phyloP scores from a whole-genome alignment of 2,888 invertebrate genomes.

The Gortyna flavago region DNA sequence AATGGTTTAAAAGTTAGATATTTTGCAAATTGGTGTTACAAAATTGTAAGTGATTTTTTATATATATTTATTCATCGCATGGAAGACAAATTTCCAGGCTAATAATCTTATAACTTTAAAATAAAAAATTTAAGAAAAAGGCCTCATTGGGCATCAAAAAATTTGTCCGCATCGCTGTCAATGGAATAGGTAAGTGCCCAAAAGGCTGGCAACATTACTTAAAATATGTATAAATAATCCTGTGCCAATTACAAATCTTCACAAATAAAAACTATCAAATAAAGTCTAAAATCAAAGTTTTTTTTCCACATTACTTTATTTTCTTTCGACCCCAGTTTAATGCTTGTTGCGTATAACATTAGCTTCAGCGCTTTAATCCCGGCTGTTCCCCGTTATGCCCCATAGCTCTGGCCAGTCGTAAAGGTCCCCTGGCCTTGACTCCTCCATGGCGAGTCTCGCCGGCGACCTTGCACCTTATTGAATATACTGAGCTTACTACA shows the following conservation, averaged over 20 bases:
- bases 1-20: not conserved
- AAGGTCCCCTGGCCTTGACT: constrained; percentile 70
- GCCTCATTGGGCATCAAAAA: too few species aligned
- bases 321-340: not conserved
- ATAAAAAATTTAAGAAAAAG: too few species aligned
- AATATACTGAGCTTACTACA: constrained; percentile 65
- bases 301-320: not conserved
- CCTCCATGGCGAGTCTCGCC: constrained; percentile 62
- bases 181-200: too few species aligned
- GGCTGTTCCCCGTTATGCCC: constrained; percentile 56
- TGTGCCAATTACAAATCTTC: not conserved
- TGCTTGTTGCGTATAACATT: not conserved
- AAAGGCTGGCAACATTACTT: too few species aligned
- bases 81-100: not conserved
- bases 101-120: too few species aligned
- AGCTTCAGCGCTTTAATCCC: constrained; percentile 13
- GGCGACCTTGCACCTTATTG: constrained; percentile 76
- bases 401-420: constrained; percentile 57
- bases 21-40: not conserved
- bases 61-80: too few species aligned
- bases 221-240: too few species aligned
- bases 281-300: not conserved
- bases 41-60: not conserved
- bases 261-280: not conserved
- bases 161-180: too few species aligned